Base-by-base conservation (phyloP, 1,140 invertebrate genomes). In the Solenopsis invicta region DNA sequence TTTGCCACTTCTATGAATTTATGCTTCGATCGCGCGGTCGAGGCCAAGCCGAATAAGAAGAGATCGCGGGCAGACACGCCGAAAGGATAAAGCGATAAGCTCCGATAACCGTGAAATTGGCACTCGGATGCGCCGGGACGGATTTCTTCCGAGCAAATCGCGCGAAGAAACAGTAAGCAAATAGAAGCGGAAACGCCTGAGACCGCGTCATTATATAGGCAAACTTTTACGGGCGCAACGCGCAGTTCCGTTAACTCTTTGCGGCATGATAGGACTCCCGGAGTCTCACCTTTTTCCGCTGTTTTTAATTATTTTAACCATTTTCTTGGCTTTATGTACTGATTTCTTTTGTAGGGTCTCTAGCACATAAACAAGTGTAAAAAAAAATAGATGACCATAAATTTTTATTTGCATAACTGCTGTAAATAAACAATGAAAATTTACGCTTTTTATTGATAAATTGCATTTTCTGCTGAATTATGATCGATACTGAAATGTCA, bases 61-160 rank as follows among this genome's bases (percentile, higher is more conserved):
- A 74, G 87, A 87, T 34, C 37, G 13, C 34, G 21, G 37, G n/a
- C 59, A 77, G 87, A 77, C 84, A 88, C 61, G 88, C 66, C 54
- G 52, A 45, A n/a, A 74, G 87, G 66, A 89, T 86, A 72, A 82
- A 88, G 69, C 85, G 88, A 88, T 85, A 59, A 16, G 61, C 29
- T 67, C 59, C 34, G 91, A 92, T 88, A 88, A 76, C 81, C 91
- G 77, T 90, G 88, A 92, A 92, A 91, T 85, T 52, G 88, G 69
- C 87, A 50, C 81, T 71, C 59, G 74, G 80, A 81, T 21, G 82
- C 64, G 89, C 72, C 82, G 29, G 89, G 67, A 72, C 72, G 29
- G 62, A 86, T 66, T 72, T 64, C 50, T 78, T 71, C 48, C 80
- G 71, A 50, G 48, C 71, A 24, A 21, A 48, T 54, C n/a, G 50